Conservation (phyloP, 92 coral and sea anemone species). For the Palythoa heliodiscus region DNA sequence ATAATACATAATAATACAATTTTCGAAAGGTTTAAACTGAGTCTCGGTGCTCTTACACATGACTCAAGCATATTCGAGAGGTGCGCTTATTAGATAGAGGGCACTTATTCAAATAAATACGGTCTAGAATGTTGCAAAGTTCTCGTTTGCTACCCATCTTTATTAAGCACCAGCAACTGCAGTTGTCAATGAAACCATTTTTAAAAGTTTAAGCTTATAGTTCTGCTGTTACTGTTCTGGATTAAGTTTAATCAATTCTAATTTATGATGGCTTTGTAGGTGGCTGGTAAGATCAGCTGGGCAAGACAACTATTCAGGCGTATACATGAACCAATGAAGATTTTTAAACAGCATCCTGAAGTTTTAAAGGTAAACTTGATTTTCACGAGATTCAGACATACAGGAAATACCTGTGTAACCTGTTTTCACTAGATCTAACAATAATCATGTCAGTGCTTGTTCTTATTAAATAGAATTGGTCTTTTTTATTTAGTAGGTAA, state of each 20-base stretch:
- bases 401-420: not conserved
- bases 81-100: too few species aligned
- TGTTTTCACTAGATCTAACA: not conserved
- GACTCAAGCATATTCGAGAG: too few species aligned
- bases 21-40: too few species aligned
- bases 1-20: too few species aligned
- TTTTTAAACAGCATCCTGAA: conserved; percentile 83
- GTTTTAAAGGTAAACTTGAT: conserved; percentile 70
- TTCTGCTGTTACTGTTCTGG: not conserved
- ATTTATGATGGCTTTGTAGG: conserved; percentile 51
- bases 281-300: conserved; percentile 98
- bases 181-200: not conserved
- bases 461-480: too few species aligned
- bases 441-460: too few species aligned
- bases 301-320: conserved; percentile 95
- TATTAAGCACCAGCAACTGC: too few species aligned
- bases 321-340: conserved; percentile 95
- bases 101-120: too few species aligned
- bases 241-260: not conserved
- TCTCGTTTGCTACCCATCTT: too few species aligned
- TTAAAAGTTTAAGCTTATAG: not conserved
- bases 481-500: too few species aligned
- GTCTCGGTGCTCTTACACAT: too few species aligned
- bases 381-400: not conserved
- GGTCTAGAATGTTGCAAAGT: too few species aligned